These are phyloP conservation scores for Diglossa cyanea DNA, from an alignment of 2,797 vertebrate genomes.

Conservation along the genomic window DNA sequence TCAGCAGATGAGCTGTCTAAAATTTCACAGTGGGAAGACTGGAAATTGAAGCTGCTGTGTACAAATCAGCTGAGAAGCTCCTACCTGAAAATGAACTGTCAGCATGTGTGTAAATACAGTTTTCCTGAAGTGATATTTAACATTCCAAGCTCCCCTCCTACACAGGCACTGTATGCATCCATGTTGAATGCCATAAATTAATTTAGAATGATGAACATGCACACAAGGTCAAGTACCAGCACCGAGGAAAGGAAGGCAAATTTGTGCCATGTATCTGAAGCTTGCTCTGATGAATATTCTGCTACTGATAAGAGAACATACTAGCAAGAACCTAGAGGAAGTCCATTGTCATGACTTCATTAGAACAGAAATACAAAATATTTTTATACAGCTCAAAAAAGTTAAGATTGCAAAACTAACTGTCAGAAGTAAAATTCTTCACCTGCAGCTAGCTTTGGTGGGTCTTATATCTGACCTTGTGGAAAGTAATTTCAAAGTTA, in stretches of 20 bases:
- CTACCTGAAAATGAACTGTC: slow-evolving; percentile 75
- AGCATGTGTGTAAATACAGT: slow-evolving; percentile 67
- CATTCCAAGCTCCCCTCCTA: neutral
- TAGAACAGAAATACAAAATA: neutral
- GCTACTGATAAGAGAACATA: neutral
- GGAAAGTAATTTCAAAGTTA: neutral
- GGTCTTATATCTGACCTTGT: neutral
- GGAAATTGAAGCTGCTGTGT: slow-evolving; percentile 64
- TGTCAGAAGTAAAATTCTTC: neutral
- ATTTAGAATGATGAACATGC: neutral
- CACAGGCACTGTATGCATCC: neutral
- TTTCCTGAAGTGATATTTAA: slow-evolving; percentile 65
- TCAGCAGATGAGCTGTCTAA: slow-evolving; percentile 73
- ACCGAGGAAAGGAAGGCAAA: neutral
- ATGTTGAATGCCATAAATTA: neutral
- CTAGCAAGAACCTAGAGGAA: neutral
- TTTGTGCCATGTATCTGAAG: neutral
- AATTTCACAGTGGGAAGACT: slow-evolving; percentile 75
- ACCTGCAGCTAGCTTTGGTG: neutral
- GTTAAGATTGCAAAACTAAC: neutral
- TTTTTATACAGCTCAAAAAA: neutral
- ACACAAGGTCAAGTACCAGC: neutral
- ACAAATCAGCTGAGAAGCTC: slow-evolving; percentile 37
- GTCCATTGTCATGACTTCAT: neutral
- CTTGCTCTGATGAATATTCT: neutral